phyloP scores from a whole-genome alignment of 2,888 invertebrate genomes.

The Drosophila prostipennis region DNA sequence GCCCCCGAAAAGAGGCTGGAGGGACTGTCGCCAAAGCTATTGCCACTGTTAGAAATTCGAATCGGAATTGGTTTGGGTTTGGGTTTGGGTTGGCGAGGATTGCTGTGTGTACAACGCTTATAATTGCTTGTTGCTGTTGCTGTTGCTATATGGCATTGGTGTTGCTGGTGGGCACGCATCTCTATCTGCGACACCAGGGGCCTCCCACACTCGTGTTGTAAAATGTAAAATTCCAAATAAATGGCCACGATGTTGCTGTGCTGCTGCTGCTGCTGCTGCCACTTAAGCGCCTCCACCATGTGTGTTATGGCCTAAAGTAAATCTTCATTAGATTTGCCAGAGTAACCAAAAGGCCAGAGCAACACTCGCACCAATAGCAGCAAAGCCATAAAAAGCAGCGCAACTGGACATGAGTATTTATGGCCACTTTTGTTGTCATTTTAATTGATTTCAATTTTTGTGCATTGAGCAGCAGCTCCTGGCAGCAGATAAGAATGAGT shows the following conservation, averaged over 20 bases:
- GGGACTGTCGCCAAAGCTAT: slow-evolving; percentile 79
- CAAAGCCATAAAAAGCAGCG: slow-evolving; percentile 64
- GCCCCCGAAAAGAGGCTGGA: slow-evolving; percentile 27
- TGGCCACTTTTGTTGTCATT: slow-evolving; percentile 76
- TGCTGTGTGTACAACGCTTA: slow-evolving; percentile 65
- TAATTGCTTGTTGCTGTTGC: slow-evolving; percentile 71
- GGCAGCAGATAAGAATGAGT: slow-evolving; percentile 64
- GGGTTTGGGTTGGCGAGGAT: slow-evolving; percentile 19
- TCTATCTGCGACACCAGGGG: slow-evolving; percentile 46
- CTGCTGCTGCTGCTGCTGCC: slow-evolving; percentile 64
- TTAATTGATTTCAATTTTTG: slow-evolving; percentile 78
- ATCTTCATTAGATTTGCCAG: slow-evolving; percentile 83
- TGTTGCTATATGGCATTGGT: slow-evolving; percentile 37
- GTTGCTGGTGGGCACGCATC: slow-evolving; percentile 58
- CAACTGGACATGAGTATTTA: slow-evolving; percentile 65
- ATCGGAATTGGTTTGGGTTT: slow-evolving; percentile 16
- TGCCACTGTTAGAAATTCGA: slow-evolving; percentile 73
- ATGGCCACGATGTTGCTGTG: slow-evolving; percentile 65
- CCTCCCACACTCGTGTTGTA: slow-evolving; percentile 60
- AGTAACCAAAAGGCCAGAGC: slow-evolving; percentile 67
- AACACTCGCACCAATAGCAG: slow-evolving; percentile 19
- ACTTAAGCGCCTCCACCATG: slow-evolving; percentile 61
- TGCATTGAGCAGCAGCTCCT: slow-evolving; percentile 50
- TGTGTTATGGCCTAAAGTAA: slow-evolving; percentile 82
- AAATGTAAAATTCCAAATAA: slow-evolving; percentile 80